These are phyloP conservation scores for Syngnathus floridae DNA, from an alignment of 2,113 vertebrate genomes.

Conservation along the genomic window DNA sequence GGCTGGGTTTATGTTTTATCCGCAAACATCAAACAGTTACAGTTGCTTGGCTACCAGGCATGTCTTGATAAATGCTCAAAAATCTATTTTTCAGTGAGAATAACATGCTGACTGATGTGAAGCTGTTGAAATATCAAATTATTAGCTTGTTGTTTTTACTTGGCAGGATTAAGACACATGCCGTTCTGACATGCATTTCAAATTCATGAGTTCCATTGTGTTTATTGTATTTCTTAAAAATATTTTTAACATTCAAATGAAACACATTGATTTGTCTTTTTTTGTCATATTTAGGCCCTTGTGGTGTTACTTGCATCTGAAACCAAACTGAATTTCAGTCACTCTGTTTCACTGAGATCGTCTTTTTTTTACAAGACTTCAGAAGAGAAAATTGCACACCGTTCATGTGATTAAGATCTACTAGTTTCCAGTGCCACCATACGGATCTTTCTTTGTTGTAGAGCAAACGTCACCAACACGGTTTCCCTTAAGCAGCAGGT, in stretches of 20 bases:
- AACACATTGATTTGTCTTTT: neutral
- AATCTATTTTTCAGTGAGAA: constrained; percentile 21
- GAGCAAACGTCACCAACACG: too few relatives aligned
- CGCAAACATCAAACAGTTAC: constrained; percentile 31
- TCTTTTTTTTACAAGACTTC: too few relatives aligned
- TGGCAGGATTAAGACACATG: neutral
- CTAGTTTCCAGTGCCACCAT: too few relatives aligned
- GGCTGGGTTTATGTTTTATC: constrained; percentile 27
- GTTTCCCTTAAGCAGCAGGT: too few relatives aligned
- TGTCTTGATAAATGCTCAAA: constrained; percentile 25
- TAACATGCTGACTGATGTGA: constrained; percentile 18
- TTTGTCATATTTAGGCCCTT: too few relatives aligned
- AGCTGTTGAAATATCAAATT: constrained; percentile 2
- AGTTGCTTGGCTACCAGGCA: constrained; percentile 21
- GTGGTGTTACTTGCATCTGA: too few relatives aligned
- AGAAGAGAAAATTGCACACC: too few relatives aligned
- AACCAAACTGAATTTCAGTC: too few relatives aligned
- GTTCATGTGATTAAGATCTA: too few relatives aligned
- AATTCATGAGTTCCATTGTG: neutral
- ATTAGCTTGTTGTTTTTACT: neutral
- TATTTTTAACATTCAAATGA: neutral
- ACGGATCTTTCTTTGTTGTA: too few relatives aligned
- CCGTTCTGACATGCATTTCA: neutral
- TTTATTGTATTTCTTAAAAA: neutral
- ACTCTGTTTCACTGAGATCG: too few relatives aligned